A percentile compares a stretch with the other conserved stretches of the same genome.
These are phyloP conservation scores for Prosopocoilus inquinatus DNA, from an alignment of 2,888 invertebrate genomes.

Conservation along the genomic window DNA sequence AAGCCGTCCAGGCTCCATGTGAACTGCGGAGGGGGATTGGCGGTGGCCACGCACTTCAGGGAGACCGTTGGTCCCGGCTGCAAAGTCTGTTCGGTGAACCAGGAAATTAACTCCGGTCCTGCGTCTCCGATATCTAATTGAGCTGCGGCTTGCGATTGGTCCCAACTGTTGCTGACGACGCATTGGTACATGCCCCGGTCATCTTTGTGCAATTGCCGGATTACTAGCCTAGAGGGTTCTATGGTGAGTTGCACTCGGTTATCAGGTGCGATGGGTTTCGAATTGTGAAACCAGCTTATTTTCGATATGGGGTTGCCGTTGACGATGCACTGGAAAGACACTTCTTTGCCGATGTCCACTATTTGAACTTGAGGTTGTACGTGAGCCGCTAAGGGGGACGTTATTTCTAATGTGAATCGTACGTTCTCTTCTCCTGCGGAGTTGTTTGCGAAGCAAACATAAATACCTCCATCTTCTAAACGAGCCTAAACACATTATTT, in stretches of 20 bases:
- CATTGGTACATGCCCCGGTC: slow-evolving; percentile 94
- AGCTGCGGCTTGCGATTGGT: slow-evolving; percentile 79
- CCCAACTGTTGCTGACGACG: slow-evolving; percentile 79
- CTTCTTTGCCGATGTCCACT: slow-evolving; percentile 81
- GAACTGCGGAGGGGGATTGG: slow-evolving; percentile 90
- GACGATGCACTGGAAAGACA: slow-evolving; percentile 83
- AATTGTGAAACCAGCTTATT: slow-evolving; percentile 77
- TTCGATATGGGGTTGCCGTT: slow-evolving; percentile 82
- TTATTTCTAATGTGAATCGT: slow-evolving; percentile 73
- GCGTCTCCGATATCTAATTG: slow-evolving; percentile 83
- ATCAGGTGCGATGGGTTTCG: slow-evolving; percentile 50
- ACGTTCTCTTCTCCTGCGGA: slow-evolving; percentile 81
- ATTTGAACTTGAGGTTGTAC: slow-evolving; percentile 75
- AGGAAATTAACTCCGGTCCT: slow-evolving; percentile 84
- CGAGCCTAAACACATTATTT: slow-evolving; percentile 48
- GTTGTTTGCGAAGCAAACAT: slow-evolving; percentile 89
- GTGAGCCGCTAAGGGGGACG: slow-evolving; percentile 77
- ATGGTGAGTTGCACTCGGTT: slow-evolving; percentile 45
- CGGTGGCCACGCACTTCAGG: slow-evolving; percentile 84
- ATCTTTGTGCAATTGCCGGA: slow-evolving; percentile 69
- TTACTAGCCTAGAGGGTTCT: slow-evolving; percentile 48
- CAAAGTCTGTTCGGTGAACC: slow-evolving; percentile 89
- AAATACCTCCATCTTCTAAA: slow-evolving; percentile 80
- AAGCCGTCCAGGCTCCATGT: slow-evolving; percentile 89
- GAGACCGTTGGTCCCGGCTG: slow-evolving; percentile 90